phyloP scores from a whole-genome alignment of 1,140 invertebrate species.

The Ceratoteleas bidentatus region DNA sequence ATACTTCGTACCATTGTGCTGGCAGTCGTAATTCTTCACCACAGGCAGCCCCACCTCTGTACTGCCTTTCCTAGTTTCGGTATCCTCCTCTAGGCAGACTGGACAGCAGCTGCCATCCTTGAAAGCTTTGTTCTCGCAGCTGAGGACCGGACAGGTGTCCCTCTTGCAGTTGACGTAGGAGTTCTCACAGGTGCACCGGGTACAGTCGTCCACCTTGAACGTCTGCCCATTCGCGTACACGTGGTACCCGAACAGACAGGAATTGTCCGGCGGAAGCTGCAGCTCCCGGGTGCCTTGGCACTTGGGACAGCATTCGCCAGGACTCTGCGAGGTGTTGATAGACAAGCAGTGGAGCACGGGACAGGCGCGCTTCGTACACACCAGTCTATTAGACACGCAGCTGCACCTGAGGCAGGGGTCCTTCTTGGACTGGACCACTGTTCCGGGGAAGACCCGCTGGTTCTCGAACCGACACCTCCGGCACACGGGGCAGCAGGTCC shows the following conservation, averaged over 20 bases:
- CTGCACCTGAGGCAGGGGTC: too few species aligned
- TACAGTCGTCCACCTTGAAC: too few species aligned
- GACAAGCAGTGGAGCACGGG: too few species aligned
- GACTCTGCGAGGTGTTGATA: too few species aligned
- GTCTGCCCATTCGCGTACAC: too few species aligned
- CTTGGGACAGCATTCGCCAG: too few species aligned
- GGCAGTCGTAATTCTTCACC: not conserved
- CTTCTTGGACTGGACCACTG: too few species aligned
- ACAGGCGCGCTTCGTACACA: too few species aligned
- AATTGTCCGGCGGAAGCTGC: too few species aligned
- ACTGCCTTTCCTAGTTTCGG: not conserved
- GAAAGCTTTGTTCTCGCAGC: not conserved
- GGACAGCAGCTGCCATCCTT: slow-evolving; percentile 13
- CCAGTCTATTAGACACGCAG: too few species aligned
- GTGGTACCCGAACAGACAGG: too few species aligned
- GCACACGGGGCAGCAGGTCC: slow-evolving; percentile 93
- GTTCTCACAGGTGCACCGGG: slow-evolving; percentile 89
- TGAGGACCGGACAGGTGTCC: slow-evolving; percentile 1
- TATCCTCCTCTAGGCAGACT: not conserved
- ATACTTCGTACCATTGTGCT: not conserved
- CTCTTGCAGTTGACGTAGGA: slow-evolving; percentile 74
- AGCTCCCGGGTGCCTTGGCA: too few species aligned
- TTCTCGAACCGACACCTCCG: slow-evolving; percentile 89
- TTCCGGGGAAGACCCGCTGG: slow-evolving; percentile 81
- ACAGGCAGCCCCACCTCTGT: not conserved